phyloP scores from a whole-genome alignment of 2,888 invertebrate species.

The Siphlonurus alternatus region DNA sequence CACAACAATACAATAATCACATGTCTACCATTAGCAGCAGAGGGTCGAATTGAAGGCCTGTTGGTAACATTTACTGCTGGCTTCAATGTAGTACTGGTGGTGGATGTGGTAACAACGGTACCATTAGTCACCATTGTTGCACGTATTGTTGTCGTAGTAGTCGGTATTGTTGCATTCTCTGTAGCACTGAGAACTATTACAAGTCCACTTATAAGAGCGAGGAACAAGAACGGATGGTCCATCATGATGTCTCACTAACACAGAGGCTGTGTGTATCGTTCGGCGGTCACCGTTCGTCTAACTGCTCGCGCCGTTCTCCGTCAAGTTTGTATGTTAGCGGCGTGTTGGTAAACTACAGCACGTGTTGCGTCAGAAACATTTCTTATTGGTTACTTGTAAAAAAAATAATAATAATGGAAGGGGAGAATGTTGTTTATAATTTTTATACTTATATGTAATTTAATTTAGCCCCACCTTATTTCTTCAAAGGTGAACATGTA shows the following conservation, averaged over 20 bases:
- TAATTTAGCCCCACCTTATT: too few species aligned
- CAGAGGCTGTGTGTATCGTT: neutral
- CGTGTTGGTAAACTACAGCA: neutral
- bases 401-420: too few species aligned
- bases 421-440: too few species aligned
- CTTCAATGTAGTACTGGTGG: neutral
- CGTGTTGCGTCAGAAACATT: slow-evolving; percentile 1
- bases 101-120: neutral
- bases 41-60: too few species aligned
- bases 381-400: slow-evolving; percentile 1
- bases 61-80: too few species aligned
- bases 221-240: neutral
- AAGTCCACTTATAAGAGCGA: neutral
- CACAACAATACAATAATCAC: too few species aligned
- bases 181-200: too few species aligned
- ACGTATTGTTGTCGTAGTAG: neutral
- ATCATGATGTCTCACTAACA: too few species aligned
- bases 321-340: neutral
- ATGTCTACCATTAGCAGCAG: too few species aligned
- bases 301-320: neutral
- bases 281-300: neutral
- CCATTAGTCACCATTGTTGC: neutral
- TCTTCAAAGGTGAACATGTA: too few species aligned
- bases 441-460: too few species aligned
- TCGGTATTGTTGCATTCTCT: neutral